Percentiles rank a stretch among this genome's conserved stretches.
These are phyloP conservation scores for Ellobius talpinus DNA, from an alignment of 2,113 vertebrate species.

Conservation along the genomic window DNA sequence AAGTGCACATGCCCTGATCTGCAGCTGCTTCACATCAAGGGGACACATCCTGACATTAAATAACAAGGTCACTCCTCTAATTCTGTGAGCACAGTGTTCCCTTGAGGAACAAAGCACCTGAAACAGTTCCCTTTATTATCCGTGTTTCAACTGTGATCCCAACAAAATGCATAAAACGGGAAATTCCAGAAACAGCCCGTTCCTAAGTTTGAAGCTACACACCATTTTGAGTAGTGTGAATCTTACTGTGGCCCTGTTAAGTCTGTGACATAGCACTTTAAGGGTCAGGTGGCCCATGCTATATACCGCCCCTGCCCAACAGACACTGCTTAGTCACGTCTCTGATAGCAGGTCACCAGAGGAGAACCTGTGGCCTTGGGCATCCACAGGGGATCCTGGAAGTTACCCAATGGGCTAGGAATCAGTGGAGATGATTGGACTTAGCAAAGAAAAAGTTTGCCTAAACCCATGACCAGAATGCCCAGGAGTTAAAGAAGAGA, in stretches of 20 bases:
- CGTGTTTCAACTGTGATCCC: neutral
- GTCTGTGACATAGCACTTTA: neutral
- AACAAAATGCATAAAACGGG: neutral
- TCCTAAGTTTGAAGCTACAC: neutral
- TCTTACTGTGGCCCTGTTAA: neutral
- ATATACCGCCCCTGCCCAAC: no score
- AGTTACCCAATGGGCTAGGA: neutral
- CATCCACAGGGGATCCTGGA: neutral
- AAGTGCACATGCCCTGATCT: neutral
- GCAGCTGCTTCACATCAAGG: neutral
- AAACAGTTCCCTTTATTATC: neutral
- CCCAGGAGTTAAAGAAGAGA: neutral
- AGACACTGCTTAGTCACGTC: neutral
- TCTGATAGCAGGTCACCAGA: no score
- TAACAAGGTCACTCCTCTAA: neutral
- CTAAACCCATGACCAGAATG: neutral
- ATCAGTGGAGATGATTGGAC: no score
- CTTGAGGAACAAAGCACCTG: neutral
- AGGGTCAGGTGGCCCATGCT: neutral
- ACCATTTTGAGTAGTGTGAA: neutral
- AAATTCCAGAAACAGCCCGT: neutral
- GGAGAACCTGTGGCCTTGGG: neutral
- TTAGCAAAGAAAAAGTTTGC: neutral
- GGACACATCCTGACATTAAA: neutral
- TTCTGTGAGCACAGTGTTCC: neutral